Conservation (phyloP, 2,113 vertebrate genomes). For the Paradoxurus hermaphroditus region DNA sequence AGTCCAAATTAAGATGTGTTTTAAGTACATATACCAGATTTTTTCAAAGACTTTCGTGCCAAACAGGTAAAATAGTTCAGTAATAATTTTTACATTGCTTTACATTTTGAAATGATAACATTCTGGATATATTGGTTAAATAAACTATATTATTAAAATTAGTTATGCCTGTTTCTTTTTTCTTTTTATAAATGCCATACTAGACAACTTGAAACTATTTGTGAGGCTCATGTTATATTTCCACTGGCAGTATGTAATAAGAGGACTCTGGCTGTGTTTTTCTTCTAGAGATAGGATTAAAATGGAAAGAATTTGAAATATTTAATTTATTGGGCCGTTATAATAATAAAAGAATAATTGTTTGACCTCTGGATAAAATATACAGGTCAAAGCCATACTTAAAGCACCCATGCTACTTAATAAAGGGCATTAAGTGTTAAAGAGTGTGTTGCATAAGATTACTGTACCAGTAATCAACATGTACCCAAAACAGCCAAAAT, state of each 20-base stretch:
- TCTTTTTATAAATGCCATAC: background rate
- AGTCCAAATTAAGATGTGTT: background rate
- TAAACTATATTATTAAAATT: background rate
- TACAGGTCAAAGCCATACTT: background rate
- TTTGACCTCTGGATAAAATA: slow-evolving; percentile 15
- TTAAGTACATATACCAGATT: background rate
- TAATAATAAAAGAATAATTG: slow-evolving; percentile 11
- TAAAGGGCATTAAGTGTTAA: background rate
- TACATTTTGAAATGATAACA: background rate
- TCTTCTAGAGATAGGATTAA: background rate
- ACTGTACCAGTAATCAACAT: background rate
- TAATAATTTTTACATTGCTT: background rate
- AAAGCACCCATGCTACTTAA: background rate
- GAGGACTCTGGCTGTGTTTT: background rate
- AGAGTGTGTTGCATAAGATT: background rate
- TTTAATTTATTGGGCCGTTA: background rate
- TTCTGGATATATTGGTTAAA: background rate
- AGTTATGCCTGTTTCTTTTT: background rate
- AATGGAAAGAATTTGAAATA: slow-evolving; percentile 45
- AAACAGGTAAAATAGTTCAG: background rate
- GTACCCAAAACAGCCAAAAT: background rate
- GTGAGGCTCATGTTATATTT: background rate
- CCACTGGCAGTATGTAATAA: background rate
- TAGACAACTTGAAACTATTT: background rate
- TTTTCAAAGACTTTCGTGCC: slow-evolving; percentile 1